Evolutionary conservation across 2,888 invertebrate species (phyloP).

Genomic region (Spodoptera exigua): DNA sequence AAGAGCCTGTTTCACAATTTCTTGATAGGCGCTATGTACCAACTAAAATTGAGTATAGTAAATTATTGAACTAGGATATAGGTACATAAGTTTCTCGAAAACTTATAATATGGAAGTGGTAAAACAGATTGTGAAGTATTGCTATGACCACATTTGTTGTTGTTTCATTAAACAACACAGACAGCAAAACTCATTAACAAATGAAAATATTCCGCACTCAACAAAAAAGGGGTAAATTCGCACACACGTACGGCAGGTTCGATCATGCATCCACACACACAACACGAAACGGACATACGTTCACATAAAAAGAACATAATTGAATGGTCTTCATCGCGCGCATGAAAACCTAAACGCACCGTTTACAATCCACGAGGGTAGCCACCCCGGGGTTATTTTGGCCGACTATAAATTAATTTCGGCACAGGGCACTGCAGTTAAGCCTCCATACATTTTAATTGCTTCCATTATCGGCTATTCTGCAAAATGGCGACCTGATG

Average conservation of each 20-base stretch:
- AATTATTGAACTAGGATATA: no score
- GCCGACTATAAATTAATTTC: constrained; percentile 88
- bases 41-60: no score
- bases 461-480: constrained; percentile 87
- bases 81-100: no score
- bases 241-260: constrained; percentile 14
- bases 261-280: no score
- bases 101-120: no score
- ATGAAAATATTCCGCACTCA: no score
- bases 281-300: constrained; percentile 3
- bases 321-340: constrained; percentile 40
- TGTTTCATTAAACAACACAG: constrained; percentile 1
- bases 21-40: no score
- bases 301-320: constrained; percentile 46
- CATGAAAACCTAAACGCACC: constrained; percentile 71
- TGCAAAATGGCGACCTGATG: constrained; percentile 81
- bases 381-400: constrained; percentile 79
- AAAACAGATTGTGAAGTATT: no score
- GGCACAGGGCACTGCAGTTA: constrained; percentile 86
- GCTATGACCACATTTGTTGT: no score
- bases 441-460: constrained; percentile 89
- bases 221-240: constrained; percentile 2
- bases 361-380: constrained; percentile 70
- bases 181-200: no score
- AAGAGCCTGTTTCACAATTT: no score